Evolutionary conservation across 2,797 vertebrate species (phyloP).

Genomic region (Thalassophryne amazonica): DNA sequence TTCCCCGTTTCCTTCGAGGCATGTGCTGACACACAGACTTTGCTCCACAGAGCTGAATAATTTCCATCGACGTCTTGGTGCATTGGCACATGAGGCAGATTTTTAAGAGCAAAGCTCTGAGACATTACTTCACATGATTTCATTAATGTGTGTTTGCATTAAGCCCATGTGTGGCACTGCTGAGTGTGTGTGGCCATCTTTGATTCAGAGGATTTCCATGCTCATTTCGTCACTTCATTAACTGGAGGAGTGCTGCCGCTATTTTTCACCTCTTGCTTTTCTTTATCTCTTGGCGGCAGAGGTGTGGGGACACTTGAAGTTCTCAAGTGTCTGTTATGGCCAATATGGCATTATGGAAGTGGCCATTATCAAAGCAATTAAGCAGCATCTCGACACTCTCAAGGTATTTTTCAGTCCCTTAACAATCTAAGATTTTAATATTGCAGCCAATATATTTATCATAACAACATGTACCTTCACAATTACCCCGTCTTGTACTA

Average conservation of each 20-base stretch:
- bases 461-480: conserved; percentile 54
- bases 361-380: conserved; percentile 47
- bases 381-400: conserved; percentile 12
- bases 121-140: conserved; percentile 74
- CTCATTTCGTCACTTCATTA: conserved; percentile 67
- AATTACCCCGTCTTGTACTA: conserved; percentile 61
- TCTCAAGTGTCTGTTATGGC: conserved; percentile 13
- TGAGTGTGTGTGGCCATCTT: conserved; percentile 33
- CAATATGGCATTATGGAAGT: conserved; percentile 31
- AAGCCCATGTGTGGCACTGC: conserved; percentile 49
- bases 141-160: conserved; percentile 71
- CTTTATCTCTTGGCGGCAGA: conserved; percentile 43
- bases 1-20: conserved; percentile 61
- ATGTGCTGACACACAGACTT: conserved; percentile 68
- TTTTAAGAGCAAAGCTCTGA: conserved; percentile 74
- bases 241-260: conserved; percentile 29
- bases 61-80: conserved; percentile 70
- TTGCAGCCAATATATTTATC: conserved; percentile 37
- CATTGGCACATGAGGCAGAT: conserved; percentile 67
- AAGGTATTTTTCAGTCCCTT: conserved; percentile 11
- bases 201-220: conserved; percentile 64
- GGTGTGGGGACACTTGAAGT: conserved; percentile 50
- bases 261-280: conserved; percentile 30
- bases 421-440: conserved; percentile 47
- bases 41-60: conserved; percentile 67